These are phyloP conservation scores for Choreutis nemorana DNA, from an alignment of 2,888 invertebrate species.

Conservation along the genomic window DNA sequence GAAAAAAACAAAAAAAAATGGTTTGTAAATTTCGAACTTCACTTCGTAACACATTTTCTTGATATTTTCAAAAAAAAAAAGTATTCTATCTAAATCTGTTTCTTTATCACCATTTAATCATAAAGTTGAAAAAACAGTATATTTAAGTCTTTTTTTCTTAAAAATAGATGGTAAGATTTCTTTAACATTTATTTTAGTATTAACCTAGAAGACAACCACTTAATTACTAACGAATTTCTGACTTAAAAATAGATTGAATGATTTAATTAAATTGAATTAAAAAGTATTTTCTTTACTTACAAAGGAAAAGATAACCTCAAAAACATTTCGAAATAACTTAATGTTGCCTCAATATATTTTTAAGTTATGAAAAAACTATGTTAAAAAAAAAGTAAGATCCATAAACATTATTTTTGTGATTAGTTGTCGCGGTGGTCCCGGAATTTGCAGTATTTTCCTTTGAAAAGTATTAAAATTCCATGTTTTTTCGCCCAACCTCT, in stretches of 20 bases:
- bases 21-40: conserved; percentile 33
- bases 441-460: conserved; percentile 5
- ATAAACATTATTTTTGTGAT: conserved; percentile 2
- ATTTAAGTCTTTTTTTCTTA: conserved; percentile 15
- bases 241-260: too few relatives aligned
- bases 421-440: conserved; percentile 3
- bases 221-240: too few relatives aligned
- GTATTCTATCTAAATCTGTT: not conserved
- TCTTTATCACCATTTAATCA: not conserved
- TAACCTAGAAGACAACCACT: too few relatives aligned
- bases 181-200: too few relatives aligned
- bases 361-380: too few relatives aligned
- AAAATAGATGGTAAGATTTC: too few relatives aligned
- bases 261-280: too few relatives aligned
- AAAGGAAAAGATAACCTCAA: too few relatives aligned
- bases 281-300: too few relatives aligned
- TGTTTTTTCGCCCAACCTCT: conserved; percentile 4
- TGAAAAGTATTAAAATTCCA: conserved; percentile 6
- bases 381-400: too few relatives aligned
- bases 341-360: too few relatives aligned
- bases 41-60: conserved; percentile 14
- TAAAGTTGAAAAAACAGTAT: conserved; percentile 4
- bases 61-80: conserved; percentile 1
- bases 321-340: too few relatives aligned
- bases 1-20: conserved; percentile 17